Evolutionary conservation across 2,797 vertebrate genomes (phyloP), one percentile per base, ranked within the genome.

Genomic region (Phylloscopus collybita): DNA sequence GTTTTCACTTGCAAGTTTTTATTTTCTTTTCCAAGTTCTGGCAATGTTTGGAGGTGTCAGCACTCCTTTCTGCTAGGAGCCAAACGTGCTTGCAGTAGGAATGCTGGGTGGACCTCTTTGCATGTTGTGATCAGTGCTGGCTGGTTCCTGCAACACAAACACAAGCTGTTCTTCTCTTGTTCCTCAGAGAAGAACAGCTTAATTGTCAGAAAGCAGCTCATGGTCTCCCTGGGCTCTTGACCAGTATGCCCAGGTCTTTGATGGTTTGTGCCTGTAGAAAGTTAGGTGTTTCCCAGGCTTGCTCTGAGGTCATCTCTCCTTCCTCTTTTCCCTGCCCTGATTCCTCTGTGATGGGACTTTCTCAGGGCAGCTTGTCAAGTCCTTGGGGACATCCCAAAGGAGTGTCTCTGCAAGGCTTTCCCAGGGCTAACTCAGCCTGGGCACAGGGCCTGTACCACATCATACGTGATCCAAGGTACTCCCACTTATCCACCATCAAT

Each of bases 1-100:
- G 38, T 61, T 92, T 89, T 82, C 47, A 65, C 54, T 69, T 92
- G 74, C 30, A 57, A 50, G 11, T 53, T 92, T 84, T 66, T 76
- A 18, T 78, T 95, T 80, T 88, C 22, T 75, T 69, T 67, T 53
- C 71, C 36, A 54, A 61, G 25, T 76, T 80, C 51, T 82, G 84
- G 50, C 59, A 25, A 4, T 13, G 29, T 51, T 75, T 32, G 50
- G 81, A 91, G 59, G 44, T 61, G 50, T 64, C 67, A 80, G 38
- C 13, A 6, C 56, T 65, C 19, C 38, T 57, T 64, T 69, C 84
- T 84, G 62, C 64, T 53, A 30, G 45, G 54, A 65, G 38, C 32
- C 81, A 50, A 49, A 34, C 34, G 2, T 20, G 2, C 10, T 22
- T 5, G 3, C 0, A 1, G 56, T 64, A 65, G 40, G 36, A 81